Percentiles rank a stretch among this genome's conserved stretches.
Conservation (phyloP, 2,888 invertebrate species). For the Hyles lineata region DNA sequence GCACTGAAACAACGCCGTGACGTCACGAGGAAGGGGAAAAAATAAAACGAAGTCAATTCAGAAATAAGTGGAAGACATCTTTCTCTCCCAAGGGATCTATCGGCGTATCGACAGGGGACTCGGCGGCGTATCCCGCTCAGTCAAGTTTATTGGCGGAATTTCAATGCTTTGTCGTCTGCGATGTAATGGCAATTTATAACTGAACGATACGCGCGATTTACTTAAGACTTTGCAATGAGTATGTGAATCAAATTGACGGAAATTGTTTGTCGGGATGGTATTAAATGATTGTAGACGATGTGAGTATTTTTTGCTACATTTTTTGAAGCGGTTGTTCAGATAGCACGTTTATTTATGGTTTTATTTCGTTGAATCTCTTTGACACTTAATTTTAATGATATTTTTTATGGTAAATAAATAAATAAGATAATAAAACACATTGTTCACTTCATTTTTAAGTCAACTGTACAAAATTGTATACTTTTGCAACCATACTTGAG, state of each 20-base stretch:
- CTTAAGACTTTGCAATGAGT: slow-evolving; percentile 22
- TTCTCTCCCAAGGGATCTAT: slow-evolving; percentile 67
- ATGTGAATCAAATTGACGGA: slow-evolving; percentile 2
- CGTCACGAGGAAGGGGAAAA: slow-evolving; percentile 50
- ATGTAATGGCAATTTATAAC: slow-evolving; percentile 68
- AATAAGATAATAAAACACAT: too few species aligned
- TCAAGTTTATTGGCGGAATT: slow-evolving; percentile 73
- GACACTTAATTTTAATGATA: too few species aligned
- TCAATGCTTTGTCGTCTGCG: slow-evolving; percentile 69
- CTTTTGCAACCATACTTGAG: too few species aligned
- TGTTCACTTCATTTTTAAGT: too few species aligned
- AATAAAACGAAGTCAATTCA: slow-evolving; percentile 68
- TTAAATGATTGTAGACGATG: not conserved
- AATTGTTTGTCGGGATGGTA: slow-evolving; percentile 24
- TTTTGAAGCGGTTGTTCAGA: too few species aligned
- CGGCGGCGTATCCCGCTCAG: slow-evolving; percentile 61
- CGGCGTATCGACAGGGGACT: slow-evolving; percentile 66
- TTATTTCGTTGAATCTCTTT: too few species aligned
- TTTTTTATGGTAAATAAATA: too few species aligned
- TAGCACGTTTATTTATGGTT: too few species aligned
- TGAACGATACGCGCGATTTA: slow-evolving; percentile 51
- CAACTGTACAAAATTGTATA: too few species aligned
- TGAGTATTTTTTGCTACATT: not conserved
- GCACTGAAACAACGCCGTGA: slow-evolving; percentile 45
- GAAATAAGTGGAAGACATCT: slow-evolving; percentile 70